These are phyloP conservation scores for Drosophila limbata DNA, from an alignment of 2,888 invertebrate species.

Conservation along the genomic window DNA sequence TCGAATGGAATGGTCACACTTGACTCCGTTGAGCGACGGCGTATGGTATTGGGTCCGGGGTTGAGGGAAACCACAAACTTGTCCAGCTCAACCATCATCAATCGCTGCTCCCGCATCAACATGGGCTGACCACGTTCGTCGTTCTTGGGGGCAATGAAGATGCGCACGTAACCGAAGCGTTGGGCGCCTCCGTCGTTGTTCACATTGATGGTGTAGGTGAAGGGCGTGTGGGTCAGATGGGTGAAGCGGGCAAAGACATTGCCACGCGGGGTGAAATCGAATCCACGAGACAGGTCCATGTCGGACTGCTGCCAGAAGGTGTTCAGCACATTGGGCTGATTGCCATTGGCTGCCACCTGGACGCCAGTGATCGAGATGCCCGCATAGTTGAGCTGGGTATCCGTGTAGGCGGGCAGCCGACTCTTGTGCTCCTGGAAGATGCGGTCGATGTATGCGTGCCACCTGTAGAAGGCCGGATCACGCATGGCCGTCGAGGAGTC, in stretches of 20 bases:
- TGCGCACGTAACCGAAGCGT: slow-evolving; percentile 88
- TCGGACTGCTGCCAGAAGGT: slow-evolving; percentile 94
- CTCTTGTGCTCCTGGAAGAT: slow-evolving; percentile 91
- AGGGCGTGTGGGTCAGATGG: slow-evolving; percentile 91
- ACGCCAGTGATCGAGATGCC: slow-evolving; percentile 88
- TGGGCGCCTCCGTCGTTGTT: slow-evolving; percentile 87
- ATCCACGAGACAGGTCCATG: slow-evolving; percentile 91
- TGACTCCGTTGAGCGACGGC: slow-evolving; percentile 89
- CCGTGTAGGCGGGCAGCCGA: slow-evolving; percentile 89
- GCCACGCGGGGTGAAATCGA: slow-evolving; percentile 93
- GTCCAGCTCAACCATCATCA: slow-evolving; percentile 89
- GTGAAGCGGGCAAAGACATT: slow-evolving; percentile 90
- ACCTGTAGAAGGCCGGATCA: slow-evolving; percentile 94
- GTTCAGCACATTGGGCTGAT: slow-evolving; percentile 87
- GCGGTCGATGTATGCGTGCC: slow-evolving; percentile 93
- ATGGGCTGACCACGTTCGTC: slow-evolving; percentile 89
- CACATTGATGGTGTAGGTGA: slow-evolving; percentile 88
- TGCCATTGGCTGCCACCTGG: slow-evolving; percentile 86
- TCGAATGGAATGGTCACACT: slow-evolving; percentile 94
- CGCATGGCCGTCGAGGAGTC: slow-evolving; percentile 94
- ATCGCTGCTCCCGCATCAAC: slow-evolving; percentile 87
- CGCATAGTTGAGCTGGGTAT: slow-evolving; percentile 77
- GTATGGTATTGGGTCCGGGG: slow-evolving; percentile 89
- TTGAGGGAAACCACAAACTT: slow-evolving; percentile 89
- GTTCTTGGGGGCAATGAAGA: slow-evolving; percentile 89